Conservation (phyloP, 2,888 invertebrate genomes). For the Uloborus plumipes region DNA sequence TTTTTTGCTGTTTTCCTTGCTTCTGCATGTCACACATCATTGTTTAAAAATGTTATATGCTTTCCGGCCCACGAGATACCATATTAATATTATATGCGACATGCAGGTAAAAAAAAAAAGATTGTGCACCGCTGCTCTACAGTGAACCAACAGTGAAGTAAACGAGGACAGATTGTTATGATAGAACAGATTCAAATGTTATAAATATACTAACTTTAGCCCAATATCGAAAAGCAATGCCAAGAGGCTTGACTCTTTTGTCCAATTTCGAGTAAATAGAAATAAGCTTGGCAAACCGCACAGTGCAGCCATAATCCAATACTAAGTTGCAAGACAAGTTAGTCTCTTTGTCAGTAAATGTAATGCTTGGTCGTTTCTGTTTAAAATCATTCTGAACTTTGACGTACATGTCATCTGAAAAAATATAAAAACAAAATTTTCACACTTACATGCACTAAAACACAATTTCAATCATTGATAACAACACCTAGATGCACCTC, state of each 20-base stretch:
- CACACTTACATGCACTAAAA: neutral
- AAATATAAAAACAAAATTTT: neutral
- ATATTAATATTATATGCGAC: no score
- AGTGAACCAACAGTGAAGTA: no score
- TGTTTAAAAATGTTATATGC: no score
- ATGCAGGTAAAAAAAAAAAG: no score
- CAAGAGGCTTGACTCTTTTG: slow-evolving; percentile 69
- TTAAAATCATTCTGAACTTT: slow-evolving; percentile 55
- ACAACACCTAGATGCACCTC: neutral
- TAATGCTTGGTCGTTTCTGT: slow-evolving; percentile 51
- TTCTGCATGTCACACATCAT: no score
- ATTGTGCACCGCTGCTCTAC: no score
- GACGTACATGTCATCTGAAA: slow-evolving; percentile 37
- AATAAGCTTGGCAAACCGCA: slow-evolving; percentile 51
- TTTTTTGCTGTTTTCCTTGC: no score
- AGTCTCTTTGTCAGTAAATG: slow-evolving; percentile 51
- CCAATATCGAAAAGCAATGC: slow-evolving; percentile 71
- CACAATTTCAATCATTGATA: neutral
- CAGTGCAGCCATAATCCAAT: slow-evolving; percentile 27
- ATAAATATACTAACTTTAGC: slow-evolving; percentile 70
- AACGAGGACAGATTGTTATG: no score
- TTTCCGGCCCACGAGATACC: no score
- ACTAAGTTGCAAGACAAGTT: slow-evolving; percentile 40
- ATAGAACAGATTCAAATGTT: no score
- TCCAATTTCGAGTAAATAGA: slow-evolving; percentile 69